phyloP scores from a whole-genome alignment of 2,113 vertebrate genomes.

The Rhagologus leucostigma region DNA sequence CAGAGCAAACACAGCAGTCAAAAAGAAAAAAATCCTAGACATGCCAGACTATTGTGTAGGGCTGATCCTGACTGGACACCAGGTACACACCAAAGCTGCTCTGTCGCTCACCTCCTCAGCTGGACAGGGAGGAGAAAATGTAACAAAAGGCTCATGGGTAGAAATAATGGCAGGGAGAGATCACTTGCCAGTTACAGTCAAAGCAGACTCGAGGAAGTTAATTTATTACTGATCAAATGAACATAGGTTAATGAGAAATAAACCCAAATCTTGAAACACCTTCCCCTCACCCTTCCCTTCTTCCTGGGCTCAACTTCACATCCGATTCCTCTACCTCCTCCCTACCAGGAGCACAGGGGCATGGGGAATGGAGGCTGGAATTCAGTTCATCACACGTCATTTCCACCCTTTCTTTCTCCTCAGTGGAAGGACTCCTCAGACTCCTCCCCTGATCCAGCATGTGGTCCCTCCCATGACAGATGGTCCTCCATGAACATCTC shows the following conservation, averaged over 20 bases:
- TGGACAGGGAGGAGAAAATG: background rate
- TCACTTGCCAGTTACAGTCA: background rate
- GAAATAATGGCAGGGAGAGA: background rate
- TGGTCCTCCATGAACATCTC: background rate
- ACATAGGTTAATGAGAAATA: background rate
- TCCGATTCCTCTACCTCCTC: background rate
- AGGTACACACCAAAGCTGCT: background rate
- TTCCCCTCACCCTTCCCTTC: background rate
- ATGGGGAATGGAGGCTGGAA: background rate
- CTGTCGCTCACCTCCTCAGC: background rate
- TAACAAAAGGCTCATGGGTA: rapidly evolving
- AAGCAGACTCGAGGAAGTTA: background rate
- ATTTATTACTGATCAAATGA: background rate
- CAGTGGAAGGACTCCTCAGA: background rate
- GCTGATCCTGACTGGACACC: background rate
- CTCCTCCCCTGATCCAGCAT: background rate
- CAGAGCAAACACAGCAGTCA: background rate
- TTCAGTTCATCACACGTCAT: background rate
- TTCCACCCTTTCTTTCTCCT: background rate
- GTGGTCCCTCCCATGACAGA: background rate
- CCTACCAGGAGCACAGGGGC: background rate
- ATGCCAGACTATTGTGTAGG: background rate
- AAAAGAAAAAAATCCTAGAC: background rate
- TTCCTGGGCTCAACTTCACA: background rate
- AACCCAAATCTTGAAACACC: background rate